A percentile compares a stretch with the other conserved stretches of the same genome.
Conservation (phyloP, 2,797 vertebrate species). For the Tarsius wallacei region DNA sequence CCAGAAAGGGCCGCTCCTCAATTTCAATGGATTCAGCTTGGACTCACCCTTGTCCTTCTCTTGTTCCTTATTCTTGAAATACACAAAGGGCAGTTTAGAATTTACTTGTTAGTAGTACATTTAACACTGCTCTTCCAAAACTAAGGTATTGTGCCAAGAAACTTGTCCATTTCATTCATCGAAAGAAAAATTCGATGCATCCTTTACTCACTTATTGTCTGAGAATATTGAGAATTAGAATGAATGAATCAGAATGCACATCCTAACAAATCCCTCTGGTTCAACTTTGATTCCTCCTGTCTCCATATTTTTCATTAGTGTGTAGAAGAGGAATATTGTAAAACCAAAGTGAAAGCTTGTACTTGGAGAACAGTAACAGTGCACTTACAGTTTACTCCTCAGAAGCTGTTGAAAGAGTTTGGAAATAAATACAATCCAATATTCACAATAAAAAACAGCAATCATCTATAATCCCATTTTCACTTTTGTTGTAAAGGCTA, state of each 20-base stretch:
- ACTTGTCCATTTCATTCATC: neutral
- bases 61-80: neutral
- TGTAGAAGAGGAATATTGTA: neutral
- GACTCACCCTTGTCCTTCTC: neutral
- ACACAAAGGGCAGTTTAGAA: neutral
- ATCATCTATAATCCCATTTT: conserved; percentile 41
- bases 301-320: neutral
- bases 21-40: neutral
- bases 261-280: neutral
- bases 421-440: neutral
- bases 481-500: neutral
- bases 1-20: neutral
- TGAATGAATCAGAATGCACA: neutral
- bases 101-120: neutral
- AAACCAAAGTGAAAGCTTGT: neutral
- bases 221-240: neutral
- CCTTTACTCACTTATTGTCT: neutral
- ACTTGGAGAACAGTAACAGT: neutral
- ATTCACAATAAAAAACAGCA: neutral
- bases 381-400: neutral
- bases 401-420: neutral
- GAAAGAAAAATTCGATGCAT: neutral
- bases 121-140: neutral
- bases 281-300: neutral
- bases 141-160: neutral